Base-by-base conservation (phyloP, 2,113 vertebrate genomes). In the Heterotilapia buettikoferi region DNA sequence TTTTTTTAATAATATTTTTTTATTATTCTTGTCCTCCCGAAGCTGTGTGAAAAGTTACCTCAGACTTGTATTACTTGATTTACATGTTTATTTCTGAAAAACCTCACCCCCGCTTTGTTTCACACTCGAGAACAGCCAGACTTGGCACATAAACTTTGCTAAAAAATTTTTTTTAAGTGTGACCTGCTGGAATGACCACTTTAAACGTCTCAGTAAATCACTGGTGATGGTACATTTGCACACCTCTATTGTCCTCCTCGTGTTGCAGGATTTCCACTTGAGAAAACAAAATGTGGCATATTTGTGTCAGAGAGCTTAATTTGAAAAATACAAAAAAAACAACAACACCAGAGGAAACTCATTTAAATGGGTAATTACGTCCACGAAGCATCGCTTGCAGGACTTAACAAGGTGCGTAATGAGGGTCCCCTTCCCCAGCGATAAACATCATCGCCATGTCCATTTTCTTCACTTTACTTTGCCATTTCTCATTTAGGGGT, bases 341-440 rank as follows among this genome's bases (percentile, higher is more conserved):
- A 88, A 76, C 68, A 92, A 83, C 57, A 57, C 86, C 31, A 53
- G 66, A 19, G 90, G 91, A 95, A 94, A 91, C 91, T 94, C 88
- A 94, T 94, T 95, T 95, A 91, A 95, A 95, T 93, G 94, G 92
- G 91, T 94, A 95, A 95, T 95, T 90, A 93, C 54, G 40, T 90
- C 81, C 86, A 92, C 29, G 82, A 90, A 86, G 90, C 90, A 83
- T 90, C 78, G 86, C 94, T 95, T 89, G 92, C 88, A 85, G 92
- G 92, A 93, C n/a, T 95, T 95, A 94, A 95, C 94, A 96, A 94
- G 93, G 94, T 95, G 90, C 94, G 54, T 95, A 94, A 95, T 95
- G 92, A 95, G 45, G 93, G 95, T 93, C 85, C 89, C 86, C 82
- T 94, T 91, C 92, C 85, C 90, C 85, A 21, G 89, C 50, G 40